A percentile compares a stretch with the other conserved stretches of the same genome.
Conservation (phyloP, 2,888 invertebrate species). For the Terebella lapidaria region DNA sequence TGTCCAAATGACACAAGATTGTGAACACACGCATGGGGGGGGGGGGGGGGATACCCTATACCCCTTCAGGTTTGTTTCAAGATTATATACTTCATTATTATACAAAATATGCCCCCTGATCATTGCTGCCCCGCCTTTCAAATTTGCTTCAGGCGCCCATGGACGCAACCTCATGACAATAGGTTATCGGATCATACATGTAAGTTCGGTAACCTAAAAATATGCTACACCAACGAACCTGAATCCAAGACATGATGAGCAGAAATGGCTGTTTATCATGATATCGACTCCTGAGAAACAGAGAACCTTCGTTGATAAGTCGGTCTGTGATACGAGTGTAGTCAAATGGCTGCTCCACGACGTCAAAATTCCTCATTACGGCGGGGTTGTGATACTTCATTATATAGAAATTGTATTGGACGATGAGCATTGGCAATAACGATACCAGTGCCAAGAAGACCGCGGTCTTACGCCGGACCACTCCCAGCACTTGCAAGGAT, state of each 20-base stretch:
- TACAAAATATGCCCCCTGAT: no score
- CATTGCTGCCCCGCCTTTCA: no score
- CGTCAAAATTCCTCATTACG: slow-evolving; percentile 26
- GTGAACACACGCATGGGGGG: no score
- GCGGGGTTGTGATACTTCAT: neutral
- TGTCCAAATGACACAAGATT: no score
- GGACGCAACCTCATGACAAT: no score
- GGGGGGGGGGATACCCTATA: no score
- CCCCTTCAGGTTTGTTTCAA: no score
- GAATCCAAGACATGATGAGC: slow-evolving; percentile 53
- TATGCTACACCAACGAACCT: no score
- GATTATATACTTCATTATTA: no score
- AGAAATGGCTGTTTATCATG: slow-evolving; percentile 50
- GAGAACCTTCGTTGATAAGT: slow-evolving; percentile 35
- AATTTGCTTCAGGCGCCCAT: no score
- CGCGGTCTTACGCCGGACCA: neutral
- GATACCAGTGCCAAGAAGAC: neutral
- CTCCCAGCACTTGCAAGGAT: slow-evolving; percentile 3
- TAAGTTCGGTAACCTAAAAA: no score
- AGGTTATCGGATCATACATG: no score
- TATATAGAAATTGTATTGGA: neutral
- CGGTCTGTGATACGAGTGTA: slow-evolving; percentile 37
- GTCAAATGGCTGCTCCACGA: slow-evolving; percentile 49
- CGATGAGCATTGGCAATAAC: neutral
- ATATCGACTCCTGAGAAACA: slow-evolving; percentile 30